Evolutionary conservation across 2,797 vertebrate species (phyloP), one percentile per base, ranked within the genome.

Genomic region (Clarias laeviceps): DNA sequence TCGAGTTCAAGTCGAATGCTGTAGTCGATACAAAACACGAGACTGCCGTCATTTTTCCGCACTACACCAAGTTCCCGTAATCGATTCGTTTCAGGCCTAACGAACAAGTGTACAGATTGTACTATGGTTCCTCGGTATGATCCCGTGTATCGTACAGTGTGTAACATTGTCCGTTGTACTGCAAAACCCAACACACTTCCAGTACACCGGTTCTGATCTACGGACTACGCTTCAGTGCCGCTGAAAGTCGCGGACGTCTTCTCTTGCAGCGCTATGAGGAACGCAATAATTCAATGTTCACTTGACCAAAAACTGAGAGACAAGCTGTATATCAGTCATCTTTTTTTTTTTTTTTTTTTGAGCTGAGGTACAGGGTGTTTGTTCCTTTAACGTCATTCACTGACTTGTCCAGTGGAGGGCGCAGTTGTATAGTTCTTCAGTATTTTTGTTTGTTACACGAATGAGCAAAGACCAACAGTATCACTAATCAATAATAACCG

Each of bases 321-420:
- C 29, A 18, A 24, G 45, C 45, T 50, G 45, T 18, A 32, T 4
- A 80, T 27, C 24, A 37, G 17, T 45, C 24, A 12, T 5, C 20
- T 29, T 32, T 29, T 1, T 15, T 27, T 5, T 14, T 29, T 3
- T 17, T 15, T 32, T 12, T 65, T 7, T 65, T 3, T 57, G 56
- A 74, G 24, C 50, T 12, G 73, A 76, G 29, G 27, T 57, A 77
- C 73, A 37, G 56, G 73, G n/a, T 14, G 57, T 37, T 40, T 22
- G 61, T 72, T 70, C 12, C 62, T 40, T 17, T 45, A n/a, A 62
- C 1, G 85, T 72, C n/a, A 85, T 91, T 93, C 92, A 92, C 93
- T 90, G 92, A 89, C 89, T 88, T 91, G 90, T 89, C 92, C 94
- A 90, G 76, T 34, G 45, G 94, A 88, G 92, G 94, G 93, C 89